These are phyloP conservation scores for Scolopax mira DNA, from an alignment of 2,113 vertebrate genomes.

Conservation along the genomic window DNA sequence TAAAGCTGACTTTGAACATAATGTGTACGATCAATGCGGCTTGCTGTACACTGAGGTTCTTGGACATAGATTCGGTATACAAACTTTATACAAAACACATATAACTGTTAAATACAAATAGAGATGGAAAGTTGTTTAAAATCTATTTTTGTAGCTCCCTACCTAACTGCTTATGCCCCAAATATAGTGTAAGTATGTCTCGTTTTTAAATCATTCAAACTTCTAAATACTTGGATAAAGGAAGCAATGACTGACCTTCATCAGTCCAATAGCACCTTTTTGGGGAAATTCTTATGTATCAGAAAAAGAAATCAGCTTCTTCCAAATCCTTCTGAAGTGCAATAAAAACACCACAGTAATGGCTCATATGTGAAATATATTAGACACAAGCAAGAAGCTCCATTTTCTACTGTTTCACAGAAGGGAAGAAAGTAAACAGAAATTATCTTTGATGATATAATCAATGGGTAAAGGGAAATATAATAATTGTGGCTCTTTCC, in stretches of 20 bases:
- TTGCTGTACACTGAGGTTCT: neutral
- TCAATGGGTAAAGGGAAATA: slow-evolving; percentile 56
- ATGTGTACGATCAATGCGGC: fast-evolving
- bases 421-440: slow-evolving; percentile 56
- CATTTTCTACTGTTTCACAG: slow-evolving; percentile 43
- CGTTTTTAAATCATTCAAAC: neutral
- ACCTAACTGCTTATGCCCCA: neutral
- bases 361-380: slow-evolving; percentile 4
- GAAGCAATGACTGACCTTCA: neutral
- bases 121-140: neutral
- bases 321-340: neutral
- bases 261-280: neutral
- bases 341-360: neutral
- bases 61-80: neutral
- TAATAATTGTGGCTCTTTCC: slow-evolving; percentile 25
- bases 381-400: neutral
- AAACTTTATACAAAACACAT: neutral
- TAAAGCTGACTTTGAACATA: neutral
- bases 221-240: neutral
- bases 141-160: neutral
- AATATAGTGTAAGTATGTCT: neutral
- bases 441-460: slow-evolving; percentile 56
- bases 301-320: neutral
- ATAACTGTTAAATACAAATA: neutral
- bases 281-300: neutral